phyloP scores from a whole-genome alignment of 2,797 vertebrate species.

The Chaenodraco wilsoni region DNA sequence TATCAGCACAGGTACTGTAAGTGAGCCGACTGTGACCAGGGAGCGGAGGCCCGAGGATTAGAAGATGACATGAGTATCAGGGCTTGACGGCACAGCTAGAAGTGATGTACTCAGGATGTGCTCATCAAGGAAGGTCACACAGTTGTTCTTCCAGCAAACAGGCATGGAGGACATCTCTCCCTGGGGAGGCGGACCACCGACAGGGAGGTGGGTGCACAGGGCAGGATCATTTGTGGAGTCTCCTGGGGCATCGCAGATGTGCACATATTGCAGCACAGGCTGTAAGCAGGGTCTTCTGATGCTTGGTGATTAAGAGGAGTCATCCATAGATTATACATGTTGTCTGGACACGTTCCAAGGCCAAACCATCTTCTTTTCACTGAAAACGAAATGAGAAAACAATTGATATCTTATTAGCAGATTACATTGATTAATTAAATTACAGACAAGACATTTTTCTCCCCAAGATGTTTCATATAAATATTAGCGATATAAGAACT shows the following conservation, averaged over 20 bases:
- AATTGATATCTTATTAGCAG: background rate
- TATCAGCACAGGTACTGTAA: conserved; percentile 49
- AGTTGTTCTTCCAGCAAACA: conserved; percentile 45
- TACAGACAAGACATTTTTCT: background rate
- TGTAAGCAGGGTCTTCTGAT: conserved; percentile 20
- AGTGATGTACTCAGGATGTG: conserved; percentile 55
- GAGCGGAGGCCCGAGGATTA: conserved; percentile 56
- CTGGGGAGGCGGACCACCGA: conserved; percentile 36
- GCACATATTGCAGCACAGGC: conserved; percentile 20
- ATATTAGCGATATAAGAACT: too few relatives aligned
- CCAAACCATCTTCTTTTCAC: conserved; percentile 23
- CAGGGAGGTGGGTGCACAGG: conserved; percentile 34
- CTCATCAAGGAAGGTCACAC: conserved; percentile 60
- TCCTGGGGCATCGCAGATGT: conserved; percentile 48
- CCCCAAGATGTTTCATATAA: too few relatives aligned
- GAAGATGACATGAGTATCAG: conserved; percentile 66
- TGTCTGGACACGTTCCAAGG: conserved; percentile 29
- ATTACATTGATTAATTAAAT: background rate
- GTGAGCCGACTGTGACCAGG: conserved; percentile 45
- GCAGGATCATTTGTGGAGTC: conserved; percentile 52
- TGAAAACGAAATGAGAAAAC: background rate
- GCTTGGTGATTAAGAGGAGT: conserved; percentile 31
- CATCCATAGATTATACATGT: conserved; percentile 42
- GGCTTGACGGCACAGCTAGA: conserved; percentile 53
- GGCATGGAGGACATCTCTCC: conserved; percentile 36